These are phyloP conservation scores for Platyscapa corneri DNA, from an alignment of 1,140 invertebrate genomes.

Conservation along the genomic window DNA sequence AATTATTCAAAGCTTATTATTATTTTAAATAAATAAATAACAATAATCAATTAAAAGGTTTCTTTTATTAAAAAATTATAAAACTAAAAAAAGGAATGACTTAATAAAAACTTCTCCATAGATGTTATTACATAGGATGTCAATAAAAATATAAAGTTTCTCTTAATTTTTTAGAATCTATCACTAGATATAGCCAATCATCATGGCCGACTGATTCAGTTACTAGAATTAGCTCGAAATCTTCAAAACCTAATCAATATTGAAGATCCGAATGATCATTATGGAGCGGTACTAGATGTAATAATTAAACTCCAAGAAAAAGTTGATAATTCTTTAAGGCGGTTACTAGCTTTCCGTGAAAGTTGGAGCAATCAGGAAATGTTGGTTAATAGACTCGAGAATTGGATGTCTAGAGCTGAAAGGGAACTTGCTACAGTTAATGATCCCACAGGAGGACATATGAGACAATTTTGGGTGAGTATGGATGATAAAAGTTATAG, in stretches of 20 bases:
- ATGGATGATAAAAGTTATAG: no score
- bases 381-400: conserved; percentile 82
- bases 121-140: no score
- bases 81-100: no score
- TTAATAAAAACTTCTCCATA: no score
- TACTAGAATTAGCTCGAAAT: conserved; percentile 82
- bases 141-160: neutral
- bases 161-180: conserved; percentile 76
- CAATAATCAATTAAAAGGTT: no score
- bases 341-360: conserved; percentile 83
- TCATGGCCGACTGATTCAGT: conserved; percentile 82
- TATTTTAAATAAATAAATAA: no score
- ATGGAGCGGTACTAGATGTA: conserved; percentile 80
- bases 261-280: conserved; percentile 81
- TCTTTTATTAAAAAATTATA: no score
- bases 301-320: conserved; percentile 83
- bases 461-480: conserved; percentile 85
- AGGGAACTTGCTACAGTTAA: conserved; percentile 76
- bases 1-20: no score
- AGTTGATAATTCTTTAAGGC: conserved; percentile 81
- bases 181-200: conserved; percentile 85
- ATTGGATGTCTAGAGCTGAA: conserved; percentile 83
- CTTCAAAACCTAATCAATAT: conserved; percentile 84
- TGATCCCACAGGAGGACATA: conserved; percentile 79
- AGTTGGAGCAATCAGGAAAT: conserved; percentile 84